phyloP scores from a whole-genome alignment of 2,113 vertebrate species.

The Eulemur rufifrons region DNA sequence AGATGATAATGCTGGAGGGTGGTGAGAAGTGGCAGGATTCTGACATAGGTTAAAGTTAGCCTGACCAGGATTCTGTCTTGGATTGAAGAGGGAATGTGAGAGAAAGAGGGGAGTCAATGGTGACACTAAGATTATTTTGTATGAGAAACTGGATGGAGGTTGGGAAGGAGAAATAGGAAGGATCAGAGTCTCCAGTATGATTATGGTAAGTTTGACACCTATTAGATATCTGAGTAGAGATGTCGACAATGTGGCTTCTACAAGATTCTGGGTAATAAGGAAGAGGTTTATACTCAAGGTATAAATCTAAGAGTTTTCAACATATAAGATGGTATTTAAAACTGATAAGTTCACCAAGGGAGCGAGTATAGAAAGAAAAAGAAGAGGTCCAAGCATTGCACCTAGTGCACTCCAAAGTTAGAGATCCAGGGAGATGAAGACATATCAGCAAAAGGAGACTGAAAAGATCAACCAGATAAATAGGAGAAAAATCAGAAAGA shows the following conservation, averaged over 20 bases:
- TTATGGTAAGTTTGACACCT: background rate
- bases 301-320: background rate
- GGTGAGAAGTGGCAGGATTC: background rate
- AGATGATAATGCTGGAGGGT: background rate
- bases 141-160: background rate
- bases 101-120: background rate
- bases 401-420: background rate
- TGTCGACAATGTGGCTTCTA: background rate
- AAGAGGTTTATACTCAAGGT: background rate
- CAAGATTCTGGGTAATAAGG: background rate
- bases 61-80: background rate
- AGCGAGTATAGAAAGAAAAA: background rate
- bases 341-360: background rate
- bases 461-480: background rate
- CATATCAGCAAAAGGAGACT: background rate
- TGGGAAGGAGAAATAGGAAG: background rate
- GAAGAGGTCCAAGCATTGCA: background rate
- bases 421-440: background rate
- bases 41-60: background rate
- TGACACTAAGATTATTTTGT: background rate
- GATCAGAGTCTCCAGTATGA: background rate
- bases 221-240: background rate
- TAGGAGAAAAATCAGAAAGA: background rate
- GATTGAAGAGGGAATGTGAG: background rate
- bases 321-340: background rate